phyloP scores from a whole-genome alignment of 2,797 vertebrate species.

The Rhyacichthys aspro region DNA sequence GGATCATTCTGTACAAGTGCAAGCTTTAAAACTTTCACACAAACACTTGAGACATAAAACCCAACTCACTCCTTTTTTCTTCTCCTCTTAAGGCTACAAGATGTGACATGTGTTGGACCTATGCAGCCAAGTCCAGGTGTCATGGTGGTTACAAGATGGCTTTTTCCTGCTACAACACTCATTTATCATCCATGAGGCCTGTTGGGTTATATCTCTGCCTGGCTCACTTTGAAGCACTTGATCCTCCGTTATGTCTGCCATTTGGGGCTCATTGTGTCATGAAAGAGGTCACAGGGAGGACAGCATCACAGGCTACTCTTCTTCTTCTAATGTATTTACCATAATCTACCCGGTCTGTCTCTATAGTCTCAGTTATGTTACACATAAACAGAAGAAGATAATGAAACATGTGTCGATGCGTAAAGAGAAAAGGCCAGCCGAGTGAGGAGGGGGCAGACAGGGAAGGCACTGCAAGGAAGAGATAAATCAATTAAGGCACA shows the following conservation, averaged over 20 bases:
- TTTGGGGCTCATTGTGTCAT: slow-evolving; percentile 75
- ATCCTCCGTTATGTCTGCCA: slow-evolving; percentile 73
- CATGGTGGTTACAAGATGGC: slow-evolving; percentile 58
- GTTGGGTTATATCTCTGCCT: slow-evolving; percentile 68
- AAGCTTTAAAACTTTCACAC: background rate
- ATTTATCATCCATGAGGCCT: slow-evolving; percentile 71
- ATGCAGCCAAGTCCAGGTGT: slow-evolving; percentile 59
- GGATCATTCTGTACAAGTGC: background rate
- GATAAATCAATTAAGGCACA: slow-evolving; percentile 95
- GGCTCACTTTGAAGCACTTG: slow-evolving; percentile 76
- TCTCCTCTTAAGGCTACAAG: slow-evolving; percentile 22
- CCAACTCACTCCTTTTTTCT: background rate
- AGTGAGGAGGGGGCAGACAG: slow-evolving; percentile 74
- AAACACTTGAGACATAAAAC: background rate
- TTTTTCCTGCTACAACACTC: slow-evolving; percentile 61
- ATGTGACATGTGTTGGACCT: slow-evolving; percentile 59
- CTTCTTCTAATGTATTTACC: slow-evolving; percentile 47
- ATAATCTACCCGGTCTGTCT: slow-evolving; percentile 32
- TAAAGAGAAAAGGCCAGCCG: slow-evolving; percentile 5
- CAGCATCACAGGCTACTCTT: slow-evolving; percentile 59
- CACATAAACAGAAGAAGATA: slow-evolving; percentile 21
- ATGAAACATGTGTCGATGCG: slow-evolving; percentile 35
- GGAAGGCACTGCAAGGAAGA: slow-evolving; percentile 83
- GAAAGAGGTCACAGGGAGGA: slow-evolving; percentile 70
- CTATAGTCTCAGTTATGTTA: slow-evolving; percentile 31